Base-by-base conservation (phyloP, 1,140 invertebrate species). In the Zaprionus nigranus region DNA sequence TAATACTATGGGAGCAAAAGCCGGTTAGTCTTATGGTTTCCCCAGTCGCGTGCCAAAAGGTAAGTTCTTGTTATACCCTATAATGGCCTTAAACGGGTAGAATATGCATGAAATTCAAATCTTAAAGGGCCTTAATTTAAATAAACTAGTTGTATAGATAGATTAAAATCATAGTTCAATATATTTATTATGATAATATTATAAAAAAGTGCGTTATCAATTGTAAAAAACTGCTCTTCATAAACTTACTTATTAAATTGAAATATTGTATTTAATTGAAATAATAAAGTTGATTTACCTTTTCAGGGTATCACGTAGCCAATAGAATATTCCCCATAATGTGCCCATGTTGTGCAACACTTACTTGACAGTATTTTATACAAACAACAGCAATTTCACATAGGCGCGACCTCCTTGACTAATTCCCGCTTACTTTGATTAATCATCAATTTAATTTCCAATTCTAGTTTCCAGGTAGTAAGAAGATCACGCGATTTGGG, bases 11-110 rank as follows among this genome's bases (percentile, higher is more conserved):
- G 68, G 66, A 51, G 43, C 57, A 74, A 84, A 82, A 90, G 82
- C 82, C 86, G 85, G 86, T 90, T 86, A 73, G 78, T 40, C 40
- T 61, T 71, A 49, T 65, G 49, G 68, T 72, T 75, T 58, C 36
- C 60, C 60, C 69, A 30, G 84, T 49, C 84, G 85, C 84, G 84
- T 88, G 84, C 84, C 82, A 86, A 77, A 77, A 68, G 75, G 24
- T 67, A 38, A 57, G 71, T 67, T 68, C 54, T 46, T 60, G 20
- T 15, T 59, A 30, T 66, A 58, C 53, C 26, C 40, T 58, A 28
- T 56, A 56, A 15, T n/a, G n/a, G 13, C 5, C 26, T 30, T 7
- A n/a, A n/a, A 28, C 6, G 53, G 26, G 15, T 30, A 30, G n/a
- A 17, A 7, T 46, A 46, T 46, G n/a, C 40, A 46, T 15, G 7